phyloP scores from a whole-genome alignment of 2,113 vertebrate genomes.

The Triplophysa siluroides region DNA sequence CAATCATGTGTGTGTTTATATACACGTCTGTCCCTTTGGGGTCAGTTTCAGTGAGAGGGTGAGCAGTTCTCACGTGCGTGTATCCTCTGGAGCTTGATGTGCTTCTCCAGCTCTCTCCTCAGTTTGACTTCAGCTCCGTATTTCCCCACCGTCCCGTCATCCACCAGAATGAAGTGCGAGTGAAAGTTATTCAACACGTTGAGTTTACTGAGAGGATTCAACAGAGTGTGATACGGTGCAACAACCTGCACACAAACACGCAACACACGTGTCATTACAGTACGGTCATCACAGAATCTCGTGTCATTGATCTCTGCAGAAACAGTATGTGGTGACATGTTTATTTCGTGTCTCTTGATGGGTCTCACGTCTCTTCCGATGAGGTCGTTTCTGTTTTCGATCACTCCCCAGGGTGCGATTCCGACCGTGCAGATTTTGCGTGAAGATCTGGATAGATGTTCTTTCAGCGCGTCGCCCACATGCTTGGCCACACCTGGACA shows the following conservation, averaged over 20 bases:
- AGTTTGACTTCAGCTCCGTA: slow-evolving; percentile 94
- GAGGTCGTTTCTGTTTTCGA: slow-evolving; percentile 97
- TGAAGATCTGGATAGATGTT: slow-evolving; percentile 93
- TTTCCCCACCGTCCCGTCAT: slow-evolving; percentile 96
- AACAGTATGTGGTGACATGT: no score
- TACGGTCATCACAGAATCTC: neutral
- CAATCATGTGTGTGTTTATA: neutral
- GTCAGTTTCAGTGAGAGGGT: no score
- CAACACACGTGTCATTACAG: slow-evolving; percentile 20
- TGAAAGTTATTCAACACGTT: slow-evolving; percentile 97
- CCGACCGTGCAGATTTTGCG: slow-evolving; percentile 98
- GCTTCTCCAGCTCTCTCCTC: slow-evolving; percentile 94
- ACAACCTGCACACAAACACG: slow-evolving; percentile 79
- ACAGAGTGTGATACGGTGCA: slow-evolving; percentile 94
- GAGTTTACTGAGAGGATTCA: slow-evolving; percentile 96
- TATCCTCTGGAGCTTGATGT: slow-evolving; percentile 95
- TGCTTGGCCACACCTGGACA: slow-evolving; percentile 93
- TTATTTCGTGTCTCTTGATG: no score
- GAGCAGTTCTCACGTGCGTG: slow-evolving; percentile 85
- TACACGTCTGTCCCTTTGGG: neutral
- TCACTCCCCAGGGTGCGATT: slow-evolving; percentile 96
- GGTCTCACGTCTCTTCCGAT: slow-evolving; percentile 94
- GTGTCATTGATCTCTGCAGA: neutral
- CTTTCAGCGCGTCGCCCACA: slow-evolving; percentile 95
- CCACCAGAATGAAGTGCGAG: slow-evolving; percentile 98